Base-by-base conservation (phyloP, 2,888 invertebrate genomes). In the Drosophila phalerata region DNA sequence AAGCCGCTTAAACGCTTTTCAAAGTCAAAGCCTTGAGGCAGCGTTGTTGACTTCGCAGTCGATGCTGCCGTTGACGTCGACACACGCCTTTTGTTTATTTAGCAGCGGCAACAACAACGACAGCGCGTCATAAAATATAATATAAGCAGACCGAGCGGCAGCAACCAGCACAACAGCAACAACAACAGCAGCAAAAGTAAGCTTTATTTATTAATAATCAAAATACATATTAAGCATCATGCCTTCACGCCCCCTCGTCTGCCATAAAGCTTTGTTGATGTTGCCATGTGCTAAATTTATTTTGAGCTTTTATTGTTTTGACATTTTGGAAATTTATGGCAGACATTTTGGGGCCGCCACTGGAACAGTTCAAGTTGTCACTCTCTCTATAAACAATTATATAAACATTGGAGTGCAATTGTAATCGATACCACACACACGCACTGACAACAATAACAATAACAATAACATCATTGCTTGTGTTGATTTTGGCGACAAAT, bases 51-150 rank as follows among this genome's bases (percentile, higher is more conserved):
- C 73, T 69, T 42, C 48, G 30, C 22, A 34, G 51, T 45, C 40
- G 11, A 11, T 68, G 68, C 40, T 11, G 34, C 6, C 5, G 40
- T 25, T 42, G 22, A 19, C n/a, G 62, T 40, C 22, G 77, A 82
- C 84, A 90, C 85, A 89, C 86, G 90, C 86, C 89, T 90, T 90
- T 90, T 86, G 81, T 87, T 87, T 82, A 79, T 77, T 78, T 79
- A 79, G 74, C 81, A 74, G 65, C 79, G 62, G 37, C 66, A 32
- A 51, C 64, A 63, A 37, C 72, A 75, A 63, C 57, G 51, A 66
- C 28, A 38, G 45, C 66, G 65, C 52, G 73, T 69, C 78, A 75
- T 84, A 73, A 75, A 79, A 76, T 85, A 52, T 81, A 83, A 80
- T 80, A 82, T 70, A 79, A 85, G 83, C 86, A 82, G 86, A 83